These are phyloP conservation scores for Argya squamiceps DNA, from an alignment of 2,797 vertebrate genomes.

Conservation along the genomic window DNA sequence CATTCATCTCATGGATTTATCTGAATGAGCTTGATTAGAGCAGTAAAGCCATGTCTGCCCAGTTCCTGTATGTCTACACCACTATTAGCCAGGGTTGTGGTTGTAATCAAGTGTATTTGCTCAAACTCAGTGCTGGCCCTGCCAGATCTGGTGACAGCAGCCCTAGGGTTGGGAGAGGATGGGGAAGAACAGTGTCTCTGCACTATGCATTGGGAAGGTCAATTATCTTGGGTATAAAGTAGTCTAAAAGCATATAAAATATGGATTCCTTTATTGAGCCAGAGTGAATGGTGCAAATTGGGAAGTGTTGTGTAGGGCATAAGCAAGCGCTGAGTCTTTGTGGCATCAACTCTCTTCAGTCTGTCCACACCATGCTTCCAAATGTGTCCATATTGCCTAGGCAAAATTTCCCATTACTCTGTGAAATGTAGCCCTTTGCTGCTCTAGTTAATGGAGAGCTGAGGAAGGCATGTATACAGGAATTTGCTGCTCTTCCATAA, in stretches of 20 bases:
- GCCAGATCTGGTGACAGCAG: not conserved
- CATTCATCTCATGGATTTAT: not conserved
- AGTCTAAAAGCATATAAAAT: not conserved
- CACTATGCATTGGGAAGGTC: not conserved
- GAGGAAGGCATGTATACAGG: not conserved
- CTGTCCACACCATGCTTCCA: not conserved
- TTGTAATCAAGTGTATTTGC: not conserved
- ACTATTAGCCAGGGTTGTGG: not conserved
- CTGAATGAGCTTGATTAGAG: not conserved
- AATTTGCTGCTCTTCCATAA: not conserved
- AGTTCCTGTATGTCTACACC: not conserved
- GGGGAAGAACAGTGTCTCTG: not conserved
- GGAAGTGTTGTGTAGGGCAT: not conserved
- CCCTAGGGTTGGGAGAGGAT: not conserved
- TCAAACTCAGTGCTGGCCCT: not conserved
- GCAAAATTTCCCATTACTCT: not conserved
- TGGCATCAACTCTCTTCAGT: not conserved
- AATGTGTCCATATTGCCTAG: rapidly evolving
- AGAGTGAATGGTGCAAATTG: not conserved
- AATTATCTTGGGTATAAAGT: not conserved
- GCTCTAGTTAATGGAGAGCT: not conserved
- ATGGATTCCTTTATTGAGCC: not conserved
- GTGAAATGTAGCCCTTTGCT: not conserved
- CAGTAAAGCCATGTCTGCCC: not conserved
- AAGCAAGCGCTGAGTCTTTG: not conserved